Evolutionary conservation across 1,140 invertebrate genomes (phyloP).

Genomic region (Brachionus koreanus): DNA sequence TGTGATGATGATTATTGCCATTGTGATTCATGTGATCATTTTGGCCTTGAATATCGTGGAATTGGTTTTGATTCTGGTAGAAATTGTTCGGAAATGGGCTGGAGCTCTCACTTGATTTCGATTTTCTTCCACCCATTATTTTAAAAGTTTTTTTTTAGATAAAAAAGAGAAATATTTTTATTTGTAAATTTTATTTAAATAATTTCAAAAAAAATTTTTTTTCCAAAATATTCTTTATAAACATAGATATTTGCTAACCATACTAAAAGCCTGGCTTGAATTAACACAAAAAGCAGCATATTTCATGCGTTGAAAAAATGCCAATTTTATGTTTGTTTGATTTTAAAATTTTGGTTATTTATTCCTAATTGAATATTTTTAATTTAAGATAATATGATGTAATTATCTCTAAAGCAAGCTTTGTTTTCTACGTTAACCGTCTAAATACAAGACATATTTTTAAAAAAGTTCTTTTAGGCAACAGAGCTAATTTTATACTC

Average conservation of each 20-base stretch:
- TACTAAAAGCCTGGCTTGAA: not conserved
- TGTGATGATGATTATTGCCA: not conserved
- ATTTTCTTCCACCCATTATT: conserved; percentile 18
- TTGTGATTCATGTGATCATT: not conserved
- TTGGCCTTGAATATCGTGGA: not conserved
- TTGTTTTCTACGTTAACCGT: too few species aligned
- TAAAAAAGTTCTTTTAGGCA: too few species aligned
- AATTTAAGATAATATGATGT: not conserved
- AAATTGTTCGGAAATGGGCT: not conserved
- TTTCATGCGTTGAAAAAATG: not conserved
- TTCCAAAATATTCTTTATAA: not conserved
- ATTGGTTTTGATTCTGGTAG: not conserved
- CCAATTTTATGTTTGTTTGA: not conserved
- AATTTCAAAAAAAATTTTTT: not conserved
- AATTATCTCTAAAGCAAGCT: not conserved
- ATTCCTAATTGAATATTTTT: not conserved
- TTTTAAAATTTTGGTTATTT: not conserved
- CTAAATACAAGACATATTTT: too few species aligned
- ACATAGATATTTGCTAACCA: not conserved
- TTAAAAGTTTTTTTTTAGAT: not conserved
- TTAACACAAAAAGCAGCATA: not conserved
- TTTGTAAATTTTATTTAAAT: not conserved
- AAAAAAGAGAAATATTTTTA: not conserved
- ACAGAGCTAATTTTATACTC: too few species aligned
- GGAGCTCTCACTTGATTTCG: not conserved